These are phyloP conservation scores for Plectus sambesii DNA, from an alignment of 1,140 invertebrate species.

Conservation along the genomic window DNA sequence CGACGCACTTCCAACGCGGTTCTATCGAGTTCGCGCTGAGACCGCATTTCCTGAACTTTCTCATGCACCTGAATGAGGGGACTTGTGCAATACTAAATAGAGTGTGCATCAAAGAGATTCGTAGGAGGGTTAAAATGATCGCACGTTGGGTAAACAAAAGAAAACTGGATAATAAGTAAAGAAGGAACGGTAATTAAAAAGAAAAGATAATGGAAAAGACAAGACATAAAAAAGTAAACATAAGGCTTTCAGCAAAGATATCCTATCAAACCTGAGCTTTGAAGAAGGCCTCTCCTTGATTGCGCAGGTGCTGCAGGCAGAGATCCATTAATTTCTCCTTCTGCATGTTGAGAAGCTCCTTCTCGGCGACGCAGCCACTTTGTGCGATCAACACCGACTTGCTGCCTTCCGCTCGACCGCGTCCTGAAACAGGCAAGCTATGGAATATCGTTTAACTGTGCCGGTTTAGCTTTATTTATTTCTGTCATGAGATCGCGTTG, in stretches of 20 bases:
- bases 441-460: slow-evolving; percentile 12
- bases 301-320: slow-evolving; percentile 9
- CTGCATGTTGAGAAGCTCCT: slow-evolving; percentile 8
- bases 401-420: slow-evolving; percentile 18
- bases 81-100: too few species aligned
- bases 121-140: slow-evolving; percentile 5
- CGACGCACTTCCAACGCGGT: too few species aligned
- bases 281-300: slow-evolving; percentile 9
- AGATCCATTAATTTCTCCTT: slow-evolving; percentile 19
- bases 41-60: too few species aligned
- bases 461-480: too few species aligned
- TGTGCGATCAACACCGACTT: slow-evolving; percentile 17
- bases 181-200: slow-evolving; percentile 7
- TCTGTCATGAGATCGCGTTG: too few species aligned
- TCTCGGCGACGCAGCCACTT: slow-evolving; percentile 14
- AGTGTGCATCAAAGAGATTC: too few species aligned
- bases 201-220: too few species aligned
- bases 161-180: background rate
- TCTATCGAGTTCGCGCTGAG: too few species aligned
- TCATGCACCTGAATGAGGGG: too few species aligned
- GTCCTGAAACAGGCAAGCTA: slow-evolving; percentile 15
- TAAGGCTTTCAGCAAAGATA: too few species aligned
- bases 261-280: too few species aligned
- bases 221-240: too few species aligned
- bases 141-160: slow-evolving; percentile 10